Percentiles rank a stretch among this genome's conserved stretches.
Conservation (phyloP, 2,888 invertebrate genomes). For the Pseudococcus viburni region DNA sequence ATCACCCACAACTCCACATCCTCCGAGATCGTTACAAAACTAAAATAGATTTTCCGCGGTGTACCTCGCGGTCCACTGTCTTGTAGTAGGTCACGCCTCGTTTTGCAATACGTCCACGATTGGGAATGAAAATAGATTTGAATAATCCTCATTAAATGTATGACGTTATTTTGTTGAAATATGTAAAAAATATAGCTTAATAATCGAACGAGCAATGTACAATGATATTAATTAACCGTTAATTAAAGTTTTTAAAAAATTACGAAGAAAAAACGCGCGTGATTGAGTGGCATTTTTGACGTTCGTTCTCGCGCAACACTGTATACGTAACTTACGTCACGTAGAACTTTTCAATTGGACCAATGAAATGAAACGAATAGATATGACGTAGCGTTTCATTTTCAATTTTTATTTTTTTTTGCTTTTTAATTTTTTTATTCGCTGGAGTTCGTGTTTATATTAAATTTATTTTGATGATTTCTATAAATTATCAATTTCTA, state of each 20-base stretch:
- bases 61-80: not conserved
- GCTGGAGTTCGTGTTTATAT: too few species aligned
- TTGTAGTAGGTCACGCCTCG: constrained; percentile 37
- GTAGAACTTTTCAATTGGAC: not conserved
- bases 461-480: too few species aligned
- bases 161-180: too few species aligned
- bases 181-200: too few species aligned
- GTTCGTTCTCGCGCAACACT: not conserved
- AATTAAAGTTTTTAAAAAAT: not conserved
- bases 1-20: constrained; percentile 53
- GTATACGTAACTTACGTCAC: not conserved
- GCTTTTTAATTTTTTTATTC: too few species aligned
- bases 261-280: not conserved
- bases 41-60: constrained; percentile 53
- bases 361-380: not conserved
- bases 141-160: too few species aligned
- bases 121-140: not conserved
- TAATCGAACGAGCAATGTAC: too few species aligned
- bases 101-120: not conserved
- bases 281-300: not conserved
- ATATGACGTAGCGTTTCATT: too few species aligned
- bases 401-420: too few species aligned
- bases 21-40: constrained; percentile 47
- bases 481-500: too few species aligned
- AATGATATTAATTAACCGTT: too few species aligned